Conservation (phyloP, 2,797 vertebrate species). For the Anisognathus igniventris region DNA sequence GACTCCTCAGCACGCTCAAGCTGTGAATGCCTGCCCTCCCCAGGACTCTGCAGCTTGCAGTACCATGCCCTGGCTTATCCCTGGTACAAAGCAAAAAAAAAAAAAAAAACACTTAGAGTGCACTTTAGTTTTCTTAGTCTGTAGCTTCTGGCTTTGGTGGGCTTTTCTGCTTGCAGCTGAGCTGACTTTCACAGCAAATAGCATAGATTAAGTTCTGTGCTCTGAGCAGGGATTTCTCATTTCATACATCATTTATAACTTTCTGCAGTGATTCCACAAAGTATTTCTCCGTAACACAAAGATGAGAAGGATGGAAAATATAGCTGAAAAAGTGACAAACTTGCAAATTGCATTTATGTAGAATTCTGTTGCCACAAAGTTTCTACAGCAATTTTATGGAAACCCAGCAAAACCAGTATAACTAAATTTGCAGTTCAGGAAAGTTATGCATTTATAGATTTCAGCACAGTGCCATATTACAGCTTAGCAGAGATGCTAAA, state of each 20-base stretch:
- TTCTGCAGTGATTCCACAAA: slow-evolving; percentile 60
- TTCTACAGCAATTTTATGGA: slow-evolving; percentile 48
- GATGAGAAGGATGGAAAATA: slow-evolving; percentile 64
- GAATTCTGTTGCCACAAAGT: slow-evolving; percentile 35
- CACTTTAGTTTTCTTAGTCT: slow-evolving; percentile 21
- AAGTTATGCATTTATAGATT: slow-evolving; percentile 44
- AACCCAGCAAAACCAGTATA: slow-evolving; percentile 43
- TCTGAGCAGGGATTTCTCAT: slow-evolving; percentile 64
- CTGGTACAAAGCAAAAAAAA: neutral
- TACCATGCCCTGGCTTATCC: neutral
- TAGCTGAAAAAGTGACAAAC: slow-evolving; percentile 59
- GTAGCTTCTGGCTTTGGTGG: slow-evolving; percentile 28
- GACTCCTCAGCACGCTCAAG: neutral
- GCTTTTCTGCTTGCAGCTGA: slow-evolving; percentile 26
- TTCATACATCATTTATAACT: slow-evolving; percentile 71
- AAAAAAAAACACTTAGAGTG: neutral
- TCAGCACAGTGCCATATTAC: slow-evolving; percentile 28
- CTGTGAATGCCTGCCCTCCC: neutral
- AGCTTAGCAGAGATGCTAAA: slow-evolving; percentile 44
- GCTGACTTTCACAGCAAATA: slow-evolving; percentile 53
- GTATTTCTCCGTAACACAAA: slow-evolving; percentile 54
- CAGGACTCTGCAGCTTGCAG: neutral
- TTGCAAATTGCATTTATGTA: slow-evolving; percentile 61
- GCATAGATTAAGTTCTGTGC: slow-evolving; percentile 51
- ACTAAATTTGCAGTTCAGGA: slow-evolving; percentile 54